Evolutionary conservation across 2,113 vertebrate genomes (phyloP).

Genomic region (Mobula hypostoma): DNA sequence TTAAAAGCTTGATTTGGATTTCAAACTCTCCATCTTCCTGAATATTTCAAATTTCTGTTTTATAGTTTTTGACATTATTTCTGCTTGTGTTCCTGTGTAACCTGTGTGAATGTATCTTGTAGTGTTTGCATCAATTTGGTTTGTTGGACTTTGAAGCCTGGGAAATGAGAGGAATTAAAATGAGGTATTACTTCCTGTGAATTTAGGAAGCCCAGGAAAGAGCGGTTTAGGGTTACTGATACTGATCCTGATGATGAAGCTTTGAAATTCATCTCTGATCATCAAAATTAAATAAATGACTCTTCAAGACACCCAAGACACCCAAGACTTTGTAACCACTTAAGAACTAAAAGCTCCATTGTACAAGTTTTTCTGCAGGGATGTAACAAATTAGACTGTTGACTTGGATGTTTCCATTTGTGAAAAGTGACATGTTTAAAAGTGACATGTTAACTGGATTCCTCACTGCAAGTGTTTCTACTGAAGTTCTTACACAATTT

Average conservation of each 20-base stretch:
- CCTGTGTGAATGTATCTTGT: not conserved
- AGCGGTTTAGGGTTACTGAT: not conserved
- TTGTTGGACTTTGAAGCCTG: not conserved
- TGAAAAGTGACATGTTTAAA: not conserved
- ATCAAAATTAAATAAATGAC: not conserved
- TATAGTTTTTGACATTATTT: not conserved
- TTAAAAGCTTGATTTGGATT: not conserved
- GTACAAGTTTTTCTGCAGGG: not conserved
- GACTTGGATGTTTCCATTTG: not conserved
- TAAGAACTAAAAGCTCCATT: not conserved
- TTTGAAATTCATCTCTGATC: not conserved
- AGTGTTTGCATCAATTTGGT: not conserved
- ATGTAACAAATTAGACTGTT: not conserved
- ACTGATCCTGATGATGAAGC: not conserved
- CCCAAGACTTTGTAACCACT: not conserved
- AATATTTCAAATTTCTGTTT: not conserved
- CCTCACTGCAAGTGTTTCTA: not conserved
- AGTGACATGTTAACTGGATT: not conserved
- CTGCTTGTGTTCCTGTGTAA: not conserved
- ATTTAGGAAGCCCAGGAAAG: not conserved
- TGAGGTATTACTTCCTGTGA: not conserved
- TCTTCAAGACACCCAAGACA: not conserved
- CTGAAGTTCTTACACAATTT: not conserved
- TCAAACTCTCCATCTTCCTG: not conserved
- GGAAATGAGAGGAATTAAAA: not conserved